These are phyloP conservation scores for Hyposmocoma kahamanoa DNA, from an alignment of 1,140 invertebrate species.

Conservation along the genomic window DNA sequence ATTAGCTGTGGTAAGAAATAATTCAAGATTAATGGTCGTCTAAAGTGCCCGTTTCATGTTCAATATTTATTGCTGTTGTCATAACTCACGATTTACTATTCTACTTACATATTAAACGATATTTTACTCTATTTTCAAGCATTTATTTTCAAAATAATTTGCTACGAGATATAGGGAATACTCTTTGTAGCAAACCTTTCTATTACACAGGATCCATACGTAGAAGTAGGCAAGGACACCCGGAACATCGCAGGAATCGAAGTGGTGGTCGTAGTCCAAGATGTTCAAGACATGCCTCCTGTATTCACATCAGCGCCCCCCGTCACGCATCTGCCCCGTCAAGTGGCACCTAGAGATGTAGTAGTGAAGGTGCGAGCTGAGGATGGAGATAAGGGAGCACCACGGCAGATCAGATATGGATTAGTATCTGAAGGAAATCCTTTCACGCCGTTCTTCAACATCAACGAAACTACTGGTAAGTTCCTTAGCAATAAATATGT, in stretches of 20 bases:
- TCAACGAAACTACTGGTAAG: slow-evolving; percentile 86
- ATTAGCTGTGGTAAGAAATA: slow-evolving; percentile 85
- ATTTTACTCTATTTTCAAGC: no score
- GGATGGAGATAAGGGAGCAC: slow-evolving; percentile 90
- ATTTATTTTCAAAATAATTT: no score
- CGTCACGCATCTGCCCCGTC: slow-evolving; percentile 80
- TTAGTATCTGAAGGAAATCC: slow-evolving; percentile 88
- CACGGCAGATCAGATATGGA: slow-evolving; percentile 87
- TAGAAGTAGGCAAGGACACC: slow-evolving; percentile 84
- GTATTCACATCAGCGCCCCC: slow-evolving; percentile 88
- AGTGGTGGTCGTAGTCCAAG: slow-evolving; percentile 86
- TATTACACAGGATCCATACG: slow-evolving; percentile 87
- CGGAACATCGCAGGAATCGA: slow-evolving; percentile 88
- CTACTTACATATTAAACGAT: no score
- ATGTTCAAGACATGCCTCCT: slow-evolving; percentile 90
- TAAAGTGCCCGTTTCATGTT: no score
- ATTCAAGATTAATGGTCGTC: no score
- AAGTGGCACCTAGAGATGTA: slow-evolving; percentile 78
- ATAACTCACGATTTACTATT: no score
- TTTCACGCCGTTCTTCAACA: slow-evolving; percentile 87
- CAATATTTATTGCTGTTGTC: no score
- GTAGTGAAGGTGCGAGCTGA: slow-evolving; percentile 86
- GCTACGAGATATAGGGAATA: no score
- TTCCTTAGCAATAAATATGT: no score
- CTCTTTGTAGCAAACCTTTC: no score